Evolutionary conservation across 2,797 vertebrate species (phyloP).

Genomic region (Uromys caudimaculatus): DNA sequence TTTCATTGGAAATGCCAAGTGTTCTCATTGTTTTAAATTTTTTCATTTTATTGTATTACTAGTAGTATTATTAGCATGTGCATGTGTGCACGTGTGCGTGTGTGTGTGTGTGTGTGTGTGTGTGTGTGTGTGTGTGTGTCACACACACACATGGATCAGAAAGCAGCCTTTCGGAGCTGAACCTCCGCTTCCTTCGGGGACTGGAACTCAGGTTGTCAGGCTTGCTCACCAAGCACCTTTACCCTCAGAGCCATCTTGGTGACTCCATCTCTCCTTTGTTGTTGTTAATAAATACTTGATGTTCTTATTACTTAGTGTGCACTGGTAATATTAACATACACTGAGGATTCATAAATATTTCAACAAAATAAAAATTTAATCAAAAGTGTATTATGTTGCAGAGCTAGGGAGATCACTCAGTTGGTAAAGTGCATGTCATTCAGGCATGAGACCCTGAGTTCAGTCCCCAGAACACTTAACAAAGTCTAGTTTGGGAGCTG

Average conservation of each 20-base stretch:
- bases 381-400: not conserved
- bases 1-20: constrained; percentile 36
- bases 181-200: not conserved
- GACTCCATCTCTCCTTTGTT: not conserved
- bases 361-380: constrained; percentile 31
- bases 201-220: not conserved
- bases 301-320: constrained; percentile 7
- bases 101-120: not conserved
- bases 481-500: not conserved
- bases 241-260: not conserved
- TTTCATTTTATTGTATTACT: not conserved
- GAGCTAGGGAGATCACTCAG: not conserved
- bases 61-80: not conserved
- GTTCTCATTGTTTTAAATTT: not conserved
- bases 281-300: constrained; percentile 37
- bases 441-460: not conserved
- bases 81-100: not conserved
- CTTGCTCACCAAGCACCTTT: not conserved
- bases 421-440: not conserved
- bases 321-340: constrained; percentile 26
- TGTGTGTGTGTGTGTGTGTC: accelerated
- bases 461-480: not conserved
- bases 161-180: too few species aligned
- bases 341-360: constrained; percentile 39
- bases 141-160: too few species aligned